These are phyloP conservation scores for Merops nubicus DNA, from an alignment of 2,113 vertebrate species.

Conservation along the genomic window DNA sequence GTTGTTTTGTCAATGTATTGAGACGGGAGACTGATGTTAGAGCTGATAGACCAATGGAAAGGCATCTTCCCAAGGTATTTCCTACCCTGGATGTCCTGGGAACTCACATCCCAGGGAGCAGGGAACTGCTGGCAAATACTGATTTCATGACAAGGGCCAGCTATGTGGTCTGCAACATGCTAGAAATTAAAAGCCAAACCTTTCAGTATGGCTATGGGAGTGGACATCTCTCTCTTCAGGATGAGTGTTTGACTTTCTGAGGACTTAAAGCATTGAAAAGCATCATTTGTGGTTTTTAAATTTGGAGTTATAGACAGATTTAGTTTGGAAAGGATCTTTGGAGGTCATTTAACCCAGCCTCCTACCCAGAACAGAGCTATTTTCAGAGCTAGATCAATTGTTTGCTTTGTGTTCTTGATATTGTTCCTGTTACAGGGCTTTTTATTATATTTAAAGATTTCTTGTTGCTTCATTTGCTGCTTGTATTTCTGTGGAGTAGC, in stretches of 20 bases:
- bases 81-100: neutral
- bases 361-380: neutral
- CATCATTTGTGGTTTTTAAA: neutral
- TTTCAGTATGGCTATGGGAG: neutral
- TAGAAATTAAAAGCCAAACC: neutral
- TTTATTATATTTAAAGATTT: neutral
- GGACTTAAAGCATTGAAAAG: neutral
- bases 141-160: neutral
- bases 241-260: neutral
- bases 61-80: neutral
- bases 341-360: neutral
- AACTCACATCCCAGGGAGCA: neutral
- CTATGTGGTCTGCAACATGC: accelerated
- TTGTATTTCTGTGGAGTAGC: neutral
- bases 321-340: neutral
- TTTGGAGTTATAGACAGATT: neutral
- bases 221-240: neutral
- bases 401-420: neutral
- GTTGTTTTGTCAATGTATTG: neutral
- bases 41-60: neutral
- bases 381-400: neutral
- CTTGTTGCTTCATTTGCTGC: neutral
- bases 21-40: neutral
- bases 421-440: neutral
- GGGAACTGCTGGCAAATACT: neutral